A percentile compares a stretch with the other conserved stretches of the same genome.
These are phyloP conservation scores for Lomographa bimaculata DNA, from an alignment of 2,888 invertebrate species.

Conservation along the genomic window DNA sequence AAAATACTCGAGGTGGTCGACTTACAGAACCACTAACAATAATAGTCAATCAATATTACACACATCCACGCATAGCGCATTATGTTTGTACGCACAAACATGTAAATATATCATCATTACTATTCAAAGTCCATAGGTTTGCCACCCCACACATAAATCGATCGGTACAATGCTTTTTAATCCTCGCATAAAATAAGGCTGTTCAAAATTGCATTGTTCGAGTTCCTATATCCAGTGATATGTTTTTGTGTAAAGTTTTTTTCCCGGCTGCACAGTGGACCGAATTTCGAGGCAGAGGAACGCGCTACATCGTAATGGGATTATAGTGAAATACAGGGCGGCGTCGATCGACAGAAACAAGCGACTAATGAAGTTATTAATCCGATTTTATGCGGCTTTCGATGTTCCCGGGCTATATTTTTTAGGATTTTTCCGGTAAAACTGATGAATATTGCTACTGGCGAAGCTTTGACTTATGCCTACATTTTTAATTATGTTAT, in stretches of 20 bases:
- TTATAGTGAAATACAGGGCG: slow-evolving; percentile 78
- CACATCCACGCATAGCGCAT: no score
- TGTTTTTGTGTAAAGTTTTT: slow-evolving; percentile 36
- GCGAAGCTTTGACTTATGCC: no score
- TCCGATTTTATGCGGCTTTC: slow-evolving; percentile 76
- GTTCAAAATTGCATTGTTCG: slow-evolving; percentile 27
- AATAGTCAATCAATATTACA: no score
- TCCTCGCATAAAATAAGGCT: slow-evolving; percentile 25
- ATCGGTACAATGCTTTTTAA: slow-evolving; percentile 18
- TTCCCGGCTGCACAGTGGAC: slow-evolving; percentile 38
- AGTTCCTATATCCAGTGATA: slow-evolving; percentile 26
- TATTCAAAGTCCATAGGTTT: slow-evolving; percentile 11
- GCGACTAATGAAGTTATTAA: slow-evolving; percentile 84
- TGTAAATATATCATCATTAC: slow-evolving; percentile 10
- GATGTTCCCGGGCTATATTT: slow-evolving; percentile 57
- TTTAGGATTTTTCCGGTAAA: no score
- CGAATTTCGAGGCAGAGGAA: slow-evolving; percentile 61
- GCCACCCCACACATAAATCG: slow-evolving; percentile 16
- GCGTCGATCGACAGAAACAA: slow-evolving; percentile 79
- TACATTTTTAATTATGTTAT: no score
- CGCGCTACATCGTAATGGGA: slow-evolving; percentile 69
- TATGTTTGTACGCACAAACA: no score
- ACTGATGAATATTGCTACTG: no score
- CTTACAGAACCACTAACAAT: no score
- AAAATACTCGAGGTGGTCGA: no score